Evolutionary conservation across 1,140 invertebrate species (phyloP), one percentile per base, ranked within the genome.

Genomic region (Euura lappo): DNA sequence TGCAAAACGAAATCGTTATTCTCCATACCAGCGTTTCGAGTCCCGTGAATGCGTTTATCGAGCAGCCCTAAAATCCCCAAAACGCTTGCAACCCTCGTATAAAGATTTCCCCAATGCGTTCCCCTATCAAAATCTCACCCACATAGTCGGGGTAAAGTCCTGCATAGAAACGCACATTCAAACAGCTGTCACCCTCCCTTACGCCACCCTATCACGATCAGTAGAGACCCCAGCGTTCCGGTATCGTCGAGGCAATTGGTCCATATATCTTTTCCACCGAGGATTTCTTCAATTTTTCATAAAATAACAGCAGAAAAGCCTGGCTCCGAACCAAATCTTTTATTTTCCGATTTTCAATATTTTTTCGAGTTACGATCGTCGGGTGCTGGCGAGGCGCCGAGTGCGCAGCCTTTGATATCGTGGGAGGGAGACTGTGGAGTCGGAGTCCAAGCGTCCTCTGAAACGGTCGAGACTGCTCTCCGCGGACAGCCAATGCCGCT

Each of bases 401-500:
- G 13, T 6, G 6, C 8, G 3, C 6, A 60, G 51, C 51, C 8
- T 60, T 28, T 28, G 28, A 28, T 28, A 60, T 60, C 51, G 51
- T n/a, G 6, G 51, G 51, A 60, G 51, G 51, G 51, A 60, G 51
- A 60, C 4, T 60, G 1, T 28, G 8, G 51, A 28, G 28, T 5
- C 51, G 51, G 51, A n/a, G 13, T 60, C 51, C 51, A n/a, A n/a
- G 51, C 51, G 51, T 60, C 51, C 51, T 60, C 51, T 11, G 51
- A 60, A n/a, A 60, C 51, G 13, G 51, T 3, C 51, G 51, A 60
- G 51, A 60, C 51, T 60, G 51, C 8, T 8, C 8, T n/a, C 51
- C 8, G 51, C 51, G 51, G 51, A n/a, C 51, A 60, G 51, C 51
- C 51, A 47, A 71, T 77, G 68, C 70, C 65, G 66, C 66, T 68